A percentile compares a stretch with the other conserved stretches of the same genome.
phyloP scores from a whole-genome alignment of 2,888 invertebrate species.

The Gisinianus flammeolus region DNA sequence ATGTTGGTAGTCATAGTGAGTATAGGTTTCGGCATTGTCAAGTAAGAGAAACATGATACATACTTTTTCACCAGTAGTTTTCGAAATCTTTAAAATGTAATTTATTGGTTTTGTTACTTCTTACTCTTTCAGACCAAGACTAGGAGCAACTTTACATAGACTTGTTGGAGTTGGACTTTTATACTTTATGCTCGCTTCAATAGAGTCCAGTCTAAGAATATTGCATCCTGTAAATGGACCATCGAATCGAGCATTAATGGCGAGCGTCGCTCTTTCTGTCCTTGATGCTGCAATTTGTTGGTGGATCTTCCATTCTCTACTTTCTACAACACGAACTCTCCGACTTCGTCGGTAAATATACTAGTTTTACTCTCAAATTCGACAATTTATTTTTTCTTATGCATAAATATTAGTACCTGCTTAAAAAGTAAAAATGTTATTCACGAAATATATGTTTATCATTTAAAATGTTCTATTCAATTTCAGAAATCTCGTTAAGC shows the following conservation, averaged over 20 bases:
- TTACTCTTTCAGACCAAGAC: constrained; percentile 71
- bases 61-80: not conserved
- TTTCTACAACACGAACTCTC: constrained; percentile 87
- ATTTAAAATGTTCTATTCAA: not conserved
- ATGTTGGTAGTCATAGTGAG: constrained; percentile 95
- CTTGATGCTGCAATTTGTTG: constrained; percentile 88
- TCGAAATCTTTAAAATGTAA: not conserved
- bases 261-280: constrained; percentile 84
- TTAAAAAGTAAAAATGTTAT: not conserved
- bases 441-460: not conserved
- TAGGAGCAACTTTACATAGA: constrained; percentile 86
- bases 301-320: constrained; percentile 89
- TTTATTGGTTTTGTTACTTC: not conserved
- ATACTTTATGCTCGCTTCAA: constrained; percentile 83
- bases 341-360: constrained; percentile 73
- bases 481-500: constrained; percentile 84
- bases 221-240: constrained; percentile 70
- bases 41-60: constrained; percentile 67
- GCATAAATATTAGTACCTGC: no score
- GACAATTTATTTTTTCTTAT: not conserved
- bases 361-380: not conserved
- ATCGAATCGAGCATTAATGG: constrained; percentile 72
- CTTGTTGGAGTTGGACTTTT: constrained; percentile 82
- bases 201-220: constrained; percentile 84
- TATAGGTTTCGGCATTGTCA: constrained; percentile 93